Base-by-base conservation (phyloP, 2,888 invertebrate genomes). In the Hypsopygia costalis region DNA sequence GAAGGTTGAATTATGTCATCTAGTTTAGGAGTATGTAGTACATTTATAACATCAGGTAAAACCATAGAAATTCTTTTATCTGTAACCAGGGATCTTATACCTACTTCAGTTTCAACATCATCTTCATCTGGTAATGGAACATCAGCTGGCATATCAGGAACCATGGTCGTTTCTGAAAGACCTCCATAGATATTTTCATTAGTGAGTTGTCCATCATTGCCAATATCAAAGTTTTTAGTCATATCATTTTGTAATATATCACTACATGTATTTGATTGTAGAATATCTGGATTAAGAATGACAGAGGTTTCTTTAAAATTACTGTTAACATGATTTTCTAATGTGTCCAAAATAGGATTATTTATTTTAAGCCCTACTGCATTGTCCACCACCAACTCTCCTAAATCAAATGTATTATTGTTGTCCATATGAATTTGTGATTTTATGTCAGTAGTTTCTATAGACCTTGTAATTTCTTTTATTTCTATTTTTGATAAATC, bases 121-220 rank as follows among this genome's bases (percentile, higher is more conserved):
- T 74, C 68, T 43, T 75, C 76, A 64, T 73, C 69, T 38, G 77
- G 73, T 41, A 79, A 57, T 40, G 71, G 67, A 45, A 70, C 47
- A 50, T 74, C 61, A 41, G 55, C 59, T 34, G 69, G 66, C 21
- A 51, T 21, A 35, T 42, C 8, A 8, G 6, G 2, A 5, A 6
- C 8, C n/a, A 25, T 1, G 25, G 25, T 4, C 6, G 25, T 25
- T n/a, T 25, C n/a, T 25, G 6, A 1, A 25, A 6, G n/a, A 25
- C 6, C 25, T 8, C 6, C 7, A n/a, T 2, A 4, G 25, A 25
- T 11, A 16, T 9, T n/a, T 31, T 31, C 31, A 31, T 7, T 25
- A 2, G 25, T 25, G n/a, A 25, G 8, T 5, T 1, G 25, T 25
- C 3, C 16, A 16, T 2, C 16, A 16, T 16, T 16, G 4, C 4